Base-by-base conservation (phyloP, 2,888 invertebrate genomes). In the Platerodrilus igneus region DNA sequence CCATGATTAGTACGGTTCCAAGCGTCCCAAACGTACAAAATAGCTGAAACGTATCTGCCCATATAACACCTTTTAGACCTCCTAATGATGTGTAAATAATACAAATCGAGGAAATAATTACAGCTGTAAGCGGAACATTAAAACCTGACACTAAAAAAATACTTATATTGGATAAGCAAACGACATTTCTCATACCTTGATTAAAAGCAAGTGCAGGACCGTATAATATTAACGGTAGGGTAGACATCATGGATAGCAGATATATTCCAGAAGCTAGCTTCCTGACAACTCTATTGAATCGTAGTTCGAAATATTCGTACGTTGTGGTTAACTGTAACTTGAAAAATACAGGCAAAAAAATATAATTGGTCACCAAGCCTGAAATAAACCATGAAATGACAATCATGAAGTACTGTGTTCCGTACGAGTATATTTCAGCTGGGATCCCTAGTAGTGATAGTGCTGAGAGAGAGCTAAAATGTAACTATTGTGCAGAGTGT, bases 361-460 rank as follows among this genome's bases (percentile, higher is more conserved):
- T 53, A 41, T 59, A 64, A 7, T 66, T 47, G 3, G 66, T 62
- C 10, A 67, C 36, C 4, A 61, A 48, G 4, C 59, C 50, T 14
- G 55, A 44, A 6, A 57, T 41, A 2, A 59, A 16, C 3, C 68
- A 41, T 8, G 74, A 66, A 4, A 71, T 64, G 3, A 76, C 45
- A 18, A 63, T 52, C 14, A 68, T 62, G 41, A 68, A 66, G 56
- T 82, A 84, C 48, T 79, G 77, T 0, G 79, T 79, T 3, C 86
- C 86, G 58, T 78, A 77, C 15, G 76, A 68, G 58, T 86, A 86
- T 47, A 85, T 77, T 59, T 86, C 86, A 0, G 83, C 77, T 0
- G 86, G 85, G 4, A 83, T 75, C 0, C 83, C 86, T 4, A 87
- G 70, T 4, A 86, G 66, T 1, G 84, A 83, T 23, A 86, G 79